Base-by-base conservation (phyloP, 2,888 invertebrate genomes). In the Agrotis puta region DNA sequence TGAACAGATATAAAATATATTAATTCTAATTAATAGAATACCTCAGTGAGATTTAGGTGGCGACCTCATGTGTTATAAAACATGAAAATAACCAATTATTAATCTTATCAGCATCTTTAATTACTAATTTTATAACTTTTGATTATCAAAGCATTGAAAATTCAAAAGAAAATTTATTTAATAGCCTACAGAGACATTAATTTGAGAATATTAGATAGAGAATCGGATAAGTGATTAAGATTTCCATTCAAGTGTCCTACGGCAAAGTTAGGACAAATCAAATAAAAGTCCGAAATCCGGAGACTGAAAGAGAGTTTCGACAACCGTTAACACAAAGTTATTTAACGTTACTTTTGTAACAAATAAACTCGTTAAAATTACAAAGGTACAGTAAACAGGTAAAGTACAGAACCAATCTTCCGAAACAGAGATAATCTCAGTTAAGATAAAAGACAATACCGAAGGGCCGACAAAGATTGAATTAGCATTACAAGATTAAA, bases 401-500 rank as follows among this genome's bases (percentile, higher is more conserved):
- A 88, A 88, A 85, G 82, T 79, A 88, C 83, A 83, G 85, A 91
- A 90, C 91, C 90, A 89, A 92, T 93, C 90, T 92, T 88, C 86
- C 85, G 88, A 88, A 89, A 89, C 87, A 87, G 84, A 91, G 92
- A 91, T 92, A 88, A 91, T 90, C 90, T 86, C 78, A 81, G 85
- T 86, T 87, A 79, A 91, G 91, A 92, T 92, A 91, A 91, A 89
- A 87, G 84, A 89, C 87, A 90, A 86, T 87, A 87, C 87, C 83
- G 80, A 85, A 39, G 84, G 82, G 81, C 90, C 87, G 88, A 88
- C 89, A 90, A 88, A 90, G 92, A 93, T 92, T 90, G 87, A 92
- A 93, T 93, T 92, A 92, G 89, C 92, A 90, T 92, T 91, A 93
- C 90, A 88, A 90, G 91, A 91, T 92, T 90, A 91, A 85, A 86